Base-by-base conservation (phyloP, 2,888 invertebrate species). In the Miltochrista miniata region DNA sequence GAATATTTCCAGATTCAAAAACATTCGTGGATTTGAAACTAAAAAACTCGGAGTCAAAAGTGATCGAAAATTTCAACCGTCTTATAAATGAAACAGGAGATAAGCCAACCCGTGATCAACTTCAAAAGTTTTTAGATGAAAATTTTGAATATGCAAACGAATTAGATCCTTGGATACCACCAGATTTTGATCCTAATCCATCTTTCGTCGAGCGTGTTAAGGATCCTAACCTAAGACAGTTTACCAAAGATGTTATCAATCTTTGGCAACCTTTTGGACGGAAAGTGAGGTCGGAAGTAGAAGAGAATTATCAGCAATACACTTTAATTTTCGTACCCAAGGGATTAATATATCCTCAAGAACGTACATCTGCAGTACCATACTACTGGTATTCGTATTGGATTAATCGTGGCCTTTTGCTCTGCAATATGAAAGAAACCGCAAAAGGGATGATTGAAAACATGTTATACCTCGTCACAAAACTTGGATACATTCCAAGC, bases 301-400 rank as follows among this genome's bases (percentile, higher is more conserved):
- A 70, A 1, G 49, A 77, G 10, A 79, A 93, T 61, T 87, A 93
- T 54, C 85, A 94, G 58, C 85, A 89, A 52, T 93, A 94, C 72
- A 96, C 95, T 41, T 93, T 95, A 53, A 89, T 96, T 31, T 94
- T 94, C 66, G 93, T 96, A 13, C 95, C 95, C 0, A 93, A 96
- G 62, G 94, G 94, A 43, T 95, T 95, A 53, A 93, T 95, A 43
- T 94, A 93, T 64, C 96, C 93, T 37, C n/a, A n/a, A n/a, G 94
- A 96, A 69, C 93, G 97, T 60, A 77, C 97, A 78, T 93, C 97
- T 87, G 87, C 93, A 75, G 96, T 95, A 71, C 85, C 95, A 44
- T 97, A 97, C 79, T 97, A 97, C 77, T 97, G 97, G 97, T 97
- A 97, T 78, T 95, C 96, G 0, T 97, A 95, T 80, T 97, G 97